Evolutionary conservation across 2,888 invertebrate genomes (phyloP).

Genomic region (Epinotia demarniana): DNA sequence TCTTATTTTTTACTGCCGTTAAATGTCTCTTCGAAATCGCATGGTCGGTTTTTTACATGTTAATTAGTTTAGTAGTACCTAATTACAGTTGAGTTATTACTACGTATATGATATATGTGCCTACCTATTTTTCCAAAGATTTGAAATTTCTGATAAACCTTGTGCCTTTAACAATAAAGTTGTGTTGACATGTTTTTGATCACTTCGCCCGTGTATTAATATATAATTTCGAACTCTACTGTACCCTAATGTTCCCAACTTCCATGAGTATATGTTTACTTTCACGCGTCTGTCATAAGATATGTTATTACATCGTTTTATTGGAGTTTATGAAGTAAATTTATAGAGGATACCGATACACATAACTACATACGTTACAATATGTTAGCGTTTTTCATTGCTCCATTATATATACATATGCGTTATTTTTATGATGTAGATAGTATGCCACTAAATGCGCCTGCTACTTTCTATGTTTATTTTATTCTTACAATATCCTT

Average conservation of each 20-base stretch:
- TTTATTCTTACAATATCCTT: background rate
- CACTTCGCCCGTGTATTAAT: no score
- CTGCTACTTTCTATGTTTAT: background rate
- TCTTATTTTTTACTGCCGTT: conserved; percentile 15
- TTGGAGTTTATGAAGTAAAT: background rate
- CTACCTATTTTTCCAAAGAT: no score
- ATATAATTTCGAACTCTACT: no score
- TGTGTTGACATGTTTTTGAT: no score
- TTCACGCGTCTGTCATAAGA: conserved; percentile 2
- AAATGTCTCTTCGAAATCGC: conserved; percentile 5
- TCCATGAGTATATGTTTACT: background rate
- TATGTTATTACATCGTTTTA: conserved; percentile 7
- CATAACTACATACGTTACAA: background rate
- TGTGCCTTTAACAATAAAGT: no score
- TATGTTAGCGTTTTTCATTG: conserved; percentile 12
- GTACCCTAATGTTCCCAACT: no score
- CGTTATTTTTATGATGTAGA: conserved; percentile 1
- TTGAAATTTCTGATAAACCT: no score
- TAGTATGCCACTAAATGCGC: background rate
- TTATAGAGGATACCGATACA: conserved; percentile 14
- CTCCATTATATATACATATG: background rate
- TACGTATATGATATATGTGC: no score
- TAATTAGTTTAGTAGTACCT: no score
- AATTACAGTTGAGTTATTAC: no score
- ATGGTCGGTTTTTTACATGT: conserved; percentile 2